Base-by-base conservation (phyloP, 2,888 invertebrate genomes). In the Nemotelus nigrinus region DNA sequence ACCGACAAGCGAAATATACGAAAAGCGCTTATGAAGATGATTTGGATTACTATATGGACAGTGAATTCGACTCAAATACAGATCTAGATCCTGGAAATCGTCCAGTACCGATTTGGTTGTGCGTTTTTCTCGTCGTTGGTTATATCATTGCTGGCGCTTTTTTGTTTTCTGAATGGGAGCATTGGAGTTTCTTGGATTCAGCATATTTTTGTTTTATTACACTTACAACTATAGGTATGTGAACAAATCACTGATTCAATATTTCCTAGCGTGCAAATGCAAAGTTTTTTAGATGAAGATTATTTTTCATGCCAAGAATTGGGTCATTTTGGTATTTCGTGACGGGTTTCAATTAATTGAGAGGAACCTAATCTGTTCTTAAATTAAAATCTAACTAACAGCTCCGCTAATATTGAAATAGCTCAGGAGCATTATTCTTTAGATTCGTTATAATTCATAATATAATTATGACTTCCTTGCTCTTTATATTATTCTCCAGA, bases 121-220 rank as follows among this genome's bases (percentile, higher is more conserved):
- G 96, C 85, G 94, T 96, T 76, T 93, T 94, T 83, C 89, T 96
- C 65, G 96, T 96, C 44, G 92, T 96, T 44, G 93, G 95, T 78
- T 97, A 97, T 88, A 96, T 97, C 82, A 90, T 96, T 76, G 95
- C 93, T 0, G 96, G 97, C 10, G 96, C 96, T 2, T 94, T 92
- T 83, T 90, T 97, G 7, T 97, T 97, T 88, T 90, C 91, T 82
- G 90, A 90, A 67, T 96, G 96, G 95, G 96, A 97, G 87, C 88
- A 89, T 41, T 97, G 97, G 97, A 90, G 90, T 0, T 94, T 94
- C 83, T 89, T 96, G 79, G 96, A 97, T 85, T 93, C 96, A 0
- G 95, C 96, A 2, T 97, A 97, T 87, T 97, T 97, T 88, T 97
- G 96, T 87, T 97, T 97, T 88, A 96, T 97, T 82, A 96, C 96